Percentiles rank a stretch among this genome's conserved stretches.
Conservation (phyloP, 2,888 invertebrate genomes). For the Subacronicta megacephala region DNA sequence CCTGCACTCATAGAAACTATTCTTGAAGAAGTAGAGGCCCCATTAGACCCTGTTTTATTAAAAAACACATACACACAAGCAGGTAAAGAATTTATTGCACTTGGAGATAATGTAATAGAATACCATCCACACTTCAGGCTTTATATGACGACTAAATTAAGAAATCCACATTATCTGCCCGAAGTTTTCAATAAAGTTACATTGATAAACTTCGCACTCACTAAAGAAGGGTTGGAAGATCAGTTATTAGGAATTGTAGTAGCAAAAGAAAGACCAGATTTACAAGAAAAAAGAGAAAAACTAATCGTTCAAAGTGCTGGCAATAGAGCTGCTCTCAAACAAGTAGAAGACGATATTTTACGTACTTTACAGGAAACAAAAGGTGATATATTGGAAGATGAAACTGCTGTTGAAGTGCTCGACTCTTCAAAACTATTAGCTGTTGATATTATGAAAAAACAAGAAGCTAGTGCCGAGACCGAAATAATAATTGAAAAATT, state of each 20-base stretch:
- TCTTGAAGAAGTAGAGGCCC: conserved; percentile 93
- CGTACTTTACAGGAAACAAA: conserved; percentile 94
- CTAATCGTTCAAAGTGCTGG: conserved; percentile 94
- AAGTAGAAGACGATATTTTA: conserved; percentile 96
- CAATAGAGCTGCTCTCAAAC: conserved; percentile 94
- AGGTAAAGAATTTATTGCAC: conserved; percentile 92
- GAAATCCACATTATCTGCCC: conserved; percentile 96
- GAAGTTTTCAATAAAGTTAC: conserved; percentile 96
- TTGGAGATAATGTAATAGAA: conserved; percentile 94
- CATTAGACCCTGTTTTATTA: conserved; percentile 93
- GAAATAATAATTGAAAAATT: conserved; percentile 94
- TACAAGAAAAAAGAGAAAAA: conserved; percentile 94
- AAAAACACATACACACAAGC: conserved; percentile 93
- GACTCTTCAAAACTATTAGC: conserved; percentile 96
- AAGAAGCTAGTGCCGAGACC: conserved; percentile 93
- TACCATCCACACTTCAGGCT: conserved; percentile 93
- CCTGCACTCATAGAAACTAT: conserved; percentile 94
- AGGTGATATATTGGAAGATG: conserved; percentile 97
- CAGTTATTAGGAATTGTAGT: conserved; percentile 95
- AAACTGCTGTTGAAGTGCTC: conserved; percentile 95
- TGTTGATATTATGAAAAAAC: conserved; percentile 95
- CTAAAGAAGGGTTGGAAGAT: conserved; percentile 95
- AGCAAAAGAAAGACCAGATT: conserved; percentile 95
- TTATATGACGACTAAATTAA: conserved; percentile 94
- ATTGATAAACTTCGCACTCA: conserved; percentile 95